These are phyloP conservation scores for Agrotis segetum DNA, from an alignment of 2,888 invertebrate genomes.

Conservation along the genomic window DNA sequence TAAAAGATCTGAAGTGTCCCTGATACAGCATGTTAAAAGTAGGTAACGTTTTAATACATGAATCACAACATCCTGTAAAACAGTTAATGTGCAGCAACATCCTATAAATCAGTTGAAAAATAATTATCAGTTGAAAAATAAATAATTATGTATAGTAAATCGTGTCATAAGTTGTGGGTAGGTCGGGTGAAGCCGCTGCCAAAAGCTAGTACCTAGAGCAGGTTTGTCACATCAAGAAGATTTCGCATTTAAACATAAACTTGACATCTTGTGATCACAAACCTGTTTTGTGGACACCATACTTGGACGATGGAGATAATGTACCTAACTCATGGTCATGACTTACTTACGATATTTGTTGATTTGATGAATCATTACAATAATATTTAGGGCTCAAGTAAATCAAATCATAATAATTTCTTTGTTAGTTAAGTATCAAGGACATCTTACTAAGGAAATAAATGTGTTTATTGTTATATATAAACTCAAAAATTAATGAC, in stretches of 20 bases:
- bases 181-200: no score
- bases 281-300: conserved; percentile 27
- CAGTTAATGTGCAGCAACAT: neutral
- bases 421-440: neutral
- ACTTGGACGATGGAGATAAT: neutral
- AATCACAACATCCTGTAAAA: neutral
- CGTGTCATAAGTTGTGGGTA: no score
- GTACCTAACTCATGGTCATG: conserved; percentile 24
- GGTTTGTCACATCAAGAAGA: conserved; percentile 21
- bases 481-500: no score
- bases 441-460: no score
- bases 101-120: neutral
- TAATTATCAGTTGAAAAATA: neutral
- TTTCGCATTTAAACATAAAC: conserved; percentile 10
- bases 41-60: neutral
- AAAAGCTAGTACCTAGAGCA: neutral
- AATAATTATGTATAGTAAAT: neutral
- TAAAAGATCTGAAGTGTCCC: no score
- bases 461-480: no score
- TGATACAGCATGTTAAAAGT: neutral
- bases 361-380: conserved; percentile 32
- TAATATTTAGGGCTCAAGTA: neutral
- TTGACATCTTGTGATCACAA: conserved; percentile 14
- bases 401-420: neutral
- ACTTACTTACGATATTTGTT: neutral